Base-by-base conservation (phyloP, 1,140 invertebrate species). In the Sitodiplosis mosellana region DNA sequence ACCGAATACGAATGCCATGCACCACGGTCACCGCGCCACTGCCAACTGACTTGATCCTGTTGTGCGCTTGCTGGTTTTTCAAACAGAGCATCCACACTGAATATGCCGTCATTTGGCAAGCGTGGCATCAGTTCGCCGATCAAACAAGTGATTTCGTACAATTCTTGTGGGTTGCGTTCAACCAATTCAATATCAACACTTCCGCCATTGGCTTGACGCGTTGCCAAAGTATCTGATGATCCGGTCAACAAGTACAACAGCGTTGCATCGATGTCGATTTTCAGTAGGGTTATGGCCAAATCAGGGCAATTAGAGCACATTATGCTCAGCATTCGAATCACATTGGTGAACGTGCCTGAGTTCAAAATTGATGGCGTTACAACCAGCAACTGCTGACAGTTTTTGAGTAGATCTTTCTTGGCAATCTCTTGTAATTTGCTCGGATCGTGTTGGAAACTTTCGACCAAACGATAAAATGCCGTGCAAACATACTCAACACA, bases 401-500 rank as follows among this genome's bases (percentile, higher is more conserved):
- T 96, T 27, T 86, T 86, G 2, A 97, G 72, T 42, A 97, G 65
- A 61, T 89, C 87, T 19, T 87, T 80, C 49, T 87, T 90, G 45
- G 94, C 91, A 51, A 99, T 96, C 68, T 98, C 92, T 60, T 90
- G 87, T 41, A 99, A 69, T 52, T 85, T 78, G 7, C 80, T 75
- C 27, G 91, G 78, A 64, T 98, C 91, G 56, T 83, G 77, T 61
- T 96, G 91, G 64, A 93, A 93, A 64, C 91, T 94, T 56, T 99
- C 95, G 1, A 98, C 91, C 10, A 99, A 70, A 15, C 95, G 77
- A 52, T 86, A 87, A 67, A 99, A 97, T 18, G 93, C 91, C 46
- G 92, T 75, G 57, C 94, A 98, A 6, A 96, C 89, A 61, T 88
- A 91, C 60, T 98, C 95, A 14, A 97, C 88, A 53, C 90, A 93